These are phyloP conservation scores for Myripristis murdjan DNA, from an alignment of 2,797 vertebrate species.

Conservation along the genomic window DNA sequence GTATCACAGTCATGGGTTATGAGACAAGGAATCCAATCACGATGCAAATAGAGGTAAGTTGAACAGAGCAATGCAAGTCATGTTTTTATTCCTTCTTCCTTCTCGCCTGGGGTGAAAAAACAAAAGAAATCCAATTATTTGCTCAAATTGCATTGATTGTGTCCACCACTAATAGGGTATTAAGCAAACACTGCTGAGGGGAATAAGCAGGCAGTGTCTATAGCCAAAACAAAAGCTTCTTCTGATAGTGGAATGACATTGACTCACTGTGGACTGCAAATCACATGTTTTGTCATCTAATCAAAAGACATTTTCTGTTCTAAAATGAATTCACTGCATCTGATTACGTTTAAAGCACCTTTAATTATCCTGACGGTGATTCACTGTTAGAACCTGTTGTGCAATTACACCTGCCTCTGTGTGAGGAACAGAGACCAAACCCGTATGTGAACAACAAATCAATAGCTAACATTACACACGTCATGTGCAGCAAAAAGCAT, in stretches of 20 bases:
- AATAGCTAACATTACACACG: not conserved
- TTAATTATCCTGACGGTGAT: slow-evolving; percentile 40
- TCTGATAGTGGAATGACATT: not conserved
- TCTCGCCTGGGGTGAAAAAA: slow-evolving; percentile 25
- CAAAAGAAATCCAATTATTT: slow-evolving; percentile 62
- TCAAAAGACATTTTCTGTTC: slow-evolving; percentile 30
- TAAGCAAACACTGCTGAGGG: slow-evolving; percentile 27
- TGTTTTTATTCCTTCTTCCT: slow-evolving; percentile 32
- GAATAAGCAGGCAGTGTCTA: not conserved
- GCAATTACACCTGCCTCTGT: slow-evolving; percentile 15
- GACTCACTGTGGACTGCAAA: slow-evolving; percentile 6
- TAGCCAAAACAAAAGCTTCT: slow-evolving; percentile 18
- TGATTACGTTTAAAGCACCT: slow-evolving; percentile 1
- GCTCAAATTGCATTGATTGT: slow-evolving; percentile 67
- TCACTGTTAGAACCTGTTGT: slow-evolving; percentile 15
- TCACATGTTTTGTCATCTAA: slow-evolving; percentile 19
- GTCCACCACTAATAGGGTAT: slow-evolving; percentile 41
- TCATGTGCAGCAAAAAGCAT: not conserved
- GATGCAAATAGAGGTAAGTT: slow-evolving; percentile 63
- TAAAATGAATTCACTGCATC: slow-evolving; percentile 6
- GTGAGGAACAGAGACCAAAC: not conserved
- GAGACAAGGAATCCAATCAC: slow-evolving; percentile 57
- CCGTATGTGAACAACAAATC: not conserved
- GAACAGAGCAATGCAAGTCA: slow-evolving; percentile 45
- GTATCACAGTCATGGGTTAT: slow-evolving; percentile 49